Evolutionary conservation across 2,797 vertebrate genomes (phyloP), one percentile per base, ranked within the genome.

Genomic region (Alauda arvensis): DNA sequence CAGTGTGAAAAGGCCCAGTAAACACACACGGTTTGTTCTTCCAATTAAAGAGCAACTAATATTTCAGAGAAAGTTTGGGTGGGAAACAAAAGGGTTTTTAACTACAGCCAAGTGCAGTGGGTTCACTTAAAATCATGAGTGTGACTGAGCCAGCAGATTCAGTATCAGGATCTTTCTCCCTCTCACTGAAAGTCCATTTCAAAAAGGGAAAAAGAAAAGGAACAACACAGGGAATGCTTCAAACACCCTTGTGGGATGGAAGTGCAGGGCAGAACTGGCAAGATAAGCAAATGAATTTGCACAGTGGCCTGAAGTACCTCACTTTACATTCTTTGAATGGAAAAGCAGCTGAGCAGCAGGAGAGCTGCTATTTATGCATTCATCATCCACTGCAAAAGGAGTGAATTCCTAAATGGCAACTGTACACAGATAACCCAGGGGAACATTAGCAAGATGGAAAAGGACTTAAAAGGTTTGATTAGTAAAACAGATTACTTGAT

Each of bases 401-500:
- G 77, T 8, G 63, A 33, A 39, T 18, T 68, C 62, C 71, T 69
- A 60, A 88, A 60, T 4, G 74, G 33, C 85, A 78, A 19, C 66
- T 12, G 48, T 8, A 37, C 2, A 76, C 75, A 67, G 25, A n/a
- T 57, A 84, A 77, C 3, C 77, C 37, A 42, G 12, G 62, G 83
- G 60, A 89, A 55, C 70, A 25, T 57, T 11, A 68, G 57, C 46
- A 80, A n/a, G 23, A 77, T 14, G 69, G 88, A 79, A 82, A 90
- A 86, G 61, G 65, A 45, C 61, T 90, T 46, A 24, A 74, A 33
- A 18, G 26, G 49, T 45, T 81, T 89, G 86, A 79, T 86, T 77
- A 69, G 66, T 67, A 67, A 84, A 94, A 28, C 91, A 91, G 86
- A 91, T 84, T 40, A 55, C 37, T 78, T 68, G 66, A 80, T 88